Conservation (phyloP, 2,888 invertebrate genomes). For the Flexamia atlantica region DNA sequence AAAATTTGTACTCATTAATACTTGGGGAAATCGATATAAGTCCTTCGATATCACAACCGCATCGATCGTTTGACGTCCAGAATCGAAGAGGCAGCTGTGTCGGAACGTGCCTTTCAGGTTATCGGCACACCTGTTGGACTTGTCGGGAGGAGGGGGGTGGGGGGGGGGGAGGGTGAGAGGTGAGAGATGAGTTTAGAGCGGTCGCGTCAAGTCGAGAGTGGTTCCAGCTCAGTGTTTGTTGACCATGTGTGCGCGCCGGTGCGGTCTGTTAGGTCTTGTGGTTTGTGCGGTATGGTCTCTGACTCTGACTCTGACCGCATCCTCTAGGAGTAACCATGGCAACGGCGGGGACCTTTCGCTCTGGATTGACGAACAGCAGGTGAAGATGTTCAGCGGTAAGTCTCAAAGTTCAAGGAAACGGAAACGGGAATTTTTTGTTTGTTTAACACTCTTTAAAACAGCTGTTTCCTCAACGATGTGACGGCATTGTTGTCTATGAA, state of each 20-base stretch:
- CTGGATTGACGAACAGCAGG: conserved; percentile 95
- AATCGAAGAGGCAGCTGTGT: too few relatives aligned
- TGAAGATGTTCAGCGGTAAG: conserved; percentile 93
- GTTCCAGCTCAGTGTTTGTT: not conserved
- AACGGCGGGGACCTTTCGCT: conserved; percentile 81
- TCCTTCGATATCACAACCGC: too few relatives aligned
- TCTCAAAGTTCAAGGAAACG: too few relatives aligned
- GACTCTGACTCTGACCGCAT: conserved; percentile 8
- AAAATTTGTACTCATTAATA: too few relatives aligned
- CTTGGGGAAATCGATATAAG: too few relatives aligned
- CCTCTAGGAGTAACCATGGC: conserved; percentile 46
- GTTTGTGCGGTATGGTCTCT: not conserved
- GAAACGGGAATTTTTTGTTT: too few relatives aligned
- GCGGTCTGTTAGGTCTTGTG: not conserved
- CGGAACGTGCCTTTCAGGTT: too few relatives aligned
- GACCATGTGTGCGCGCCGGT: conserved; percentile 14
- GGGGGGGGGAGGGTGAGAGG: conserved; percentile 43
- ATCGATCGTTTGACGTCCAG: too few relatives aligned
- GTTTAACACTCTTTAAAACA: too few relatives aligned
- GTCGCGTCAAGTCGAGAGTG: not conserved
- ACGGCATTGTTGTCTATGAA: not conserved
- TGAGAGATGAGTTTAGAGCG: conserved; percentile 14
- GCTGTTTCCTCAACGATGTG: not conserved
- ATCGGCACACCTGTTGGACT: conserved; percentile 42
- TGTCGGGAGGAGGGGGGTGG: conserved; percentile 32